Percentiles rank a stretch among this genome's conserved stretches.
Evolutionary conservation across 2,888 invertebrate genomes (phyloP).

Genomic region (Hoplodrina ambigua): DNA sequence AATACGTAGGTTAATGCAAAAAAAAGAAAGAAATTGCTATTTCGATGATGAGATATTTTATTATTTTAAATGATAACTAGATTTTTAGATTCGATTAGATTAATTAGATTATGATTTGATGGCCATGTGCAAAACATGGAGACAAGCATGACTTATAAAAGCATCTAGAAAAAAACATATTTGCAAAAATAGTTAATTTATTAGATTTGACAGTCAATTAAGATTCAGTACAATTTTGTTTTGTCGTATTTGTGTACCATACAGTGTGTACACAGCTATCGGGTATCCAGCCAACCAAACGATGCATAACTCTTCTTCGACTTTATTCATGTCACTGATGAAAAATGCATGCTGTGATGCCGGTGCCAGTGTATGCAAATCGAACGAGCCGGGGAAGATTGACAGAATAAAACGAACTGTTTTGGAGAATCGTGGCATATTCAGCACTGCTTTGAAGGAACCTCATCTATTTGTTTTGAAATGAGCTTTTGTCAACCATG

Average conservation of each 20-base stretch:
- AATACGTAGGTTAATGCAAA: background rate
- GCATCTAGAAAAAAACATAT: background rate
- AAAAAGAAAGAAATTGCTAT: background rate
- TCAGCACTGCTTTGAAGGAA: background rate
- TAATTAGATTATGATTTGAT: no score
- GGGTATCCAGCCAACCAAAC: slow-evolving; percentile 25
- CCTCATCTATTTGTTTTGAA: background rate
- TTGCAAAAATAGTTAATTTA: background rate
- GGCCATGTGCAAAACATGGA: no score
- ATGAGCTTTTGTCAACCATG: background rate
- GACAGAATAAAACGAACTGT: slow-evolving; percentile 19
- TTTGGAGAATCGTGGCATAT: slow-evolving; percentile 3
- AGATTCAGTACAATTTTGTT: background rate
- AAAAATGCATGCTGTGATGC: slow-evolving; percentile 54
- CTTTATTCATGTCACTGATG: slow-evolving; percentile 47
- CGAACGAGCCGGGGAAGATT: slow-evolving; percentile 27
- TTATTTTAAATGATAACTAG: no score
- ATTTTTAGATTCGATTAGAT: no score
- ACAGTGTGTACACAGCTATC: background rate
- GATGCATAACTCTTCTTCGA: slow-evolving; percentile 14
- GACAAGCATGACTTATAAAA: no score
- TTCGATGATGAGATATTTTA: no score
- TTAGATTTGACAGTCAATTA: no score
- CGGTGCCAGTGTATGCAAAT: slow-evolving; percentile 37
- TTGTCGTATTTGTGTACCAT: background rate